Evolutionary conservation across 2,888 invertebrate genomes (phyloP), one percentile per base, ranked within the genome.

Genomic region (Athalia cordata): DNA sequence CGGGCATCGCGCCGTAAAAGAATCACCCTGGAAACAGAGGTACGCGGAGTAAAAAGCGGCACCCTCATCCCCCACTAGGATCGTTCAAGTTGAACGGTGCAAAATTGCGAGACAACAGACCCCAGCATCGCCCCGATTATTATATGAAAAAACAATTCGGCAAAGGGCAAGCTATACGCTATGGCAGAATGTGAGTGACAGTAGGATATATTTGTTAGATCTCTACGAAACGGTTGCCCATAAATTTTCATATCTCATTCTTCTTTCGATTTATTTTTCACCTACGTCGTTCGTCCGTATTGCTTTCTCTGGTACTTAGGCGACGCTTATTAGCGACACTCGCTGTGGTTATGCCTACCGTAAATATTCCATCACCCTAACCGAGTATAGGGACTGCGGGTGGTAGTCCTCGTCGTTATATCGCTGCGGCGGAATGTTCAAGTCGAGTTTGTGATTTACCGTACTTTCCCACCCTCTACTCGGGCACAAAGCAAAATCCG

Each of bases 101-200:
- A 76, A 76, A 65, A 76, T 76, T 76, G 52, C 49, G 29, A 65
- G 64, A 13, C 75, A 61, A n/a, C 49, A 66, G 66, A 66, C 49
- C 49, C 49, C 49, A 29, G 29, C 29, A 29, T 29, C 29, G 29
- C 29, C 29, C 2, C 29, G 29, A 29, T 29, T 29, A 29, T 29
- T 29, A 29, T 29, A 29, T 29, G 29, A 29, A 29, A 29, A 29
- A 29, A 29, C 29, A 2, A 29, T 29, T 29, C 2, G 29, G 29
- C 29, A 29, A 29, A 29, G 29, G 29, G 1, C 29, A 29, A 29
- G 29, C 29, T 29, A 29, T 29, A 29, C 29, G 29, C 29, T 29
- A 2, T 29, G 29, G 29, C 29, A 29, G 29, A 29, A 29, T 2
- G 29, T 29, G 29, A 29, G 29, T 29, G 29, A 29, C 29, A 2